Evolutionary conservation across 2,797 vertebrate genomes (phyloP), one percentile per base, ranked within the genome.

Genomic region (Scomberomorus guttatus): DNA sequence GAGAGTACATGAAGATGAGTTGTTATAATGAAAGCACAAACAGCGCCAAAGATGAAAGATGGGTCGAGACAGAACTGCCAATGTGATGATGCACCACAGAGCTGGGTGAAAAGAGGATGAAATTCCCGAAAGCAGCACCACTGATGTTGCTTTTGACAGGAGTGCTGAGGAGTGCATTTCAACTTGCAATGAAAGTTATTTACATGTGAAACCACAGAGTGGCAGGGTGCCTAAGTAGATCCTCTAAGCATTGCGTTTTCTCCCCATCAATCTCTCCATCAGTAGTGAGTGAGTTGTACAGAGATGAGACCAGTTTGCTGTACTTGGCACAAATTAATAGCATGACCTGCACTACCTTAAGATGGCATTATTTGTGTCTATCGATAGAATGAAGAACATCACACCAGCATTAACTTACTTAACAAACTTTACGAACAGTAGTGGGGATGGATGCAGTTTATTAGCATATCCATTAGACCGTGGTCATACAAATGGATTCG

Each of bases 1-100:
- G 63, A 58, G 66, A 79, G 66, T 73, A 74, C 70, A 79, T 88
- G 80, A 80, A 77, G 82, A 90, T 84, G 80, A 86, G 85, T 72
- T 78, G 63, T 75, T 82, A 24, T 63, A 83, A 87, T 89, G 79
- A 87, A 87, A 84, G 59, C 72, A 79, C 46, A 78, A 83, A 88
- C 73, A 79, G 55, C 60, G 76, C 63, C 69, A 70, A 62, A 62
- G 61, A 75, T 50, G 37, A 77, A 78, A 77, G 77, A 77, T 18
- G 75, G 77, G 56, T 68, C 65, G 60, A 84, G 81, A 52, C 71
- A 25, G 17, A 78, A 52, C 57, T 74, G 70, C 54, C 68, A 72
- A 58, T 68, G 71, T 74, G 70, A 83, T 48, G 65, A 74, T 76
- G 50, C 57, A 70, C 80, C 65, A 65, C 77, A 80, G 55, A 77